Base-by-base conservation (phyloP, 2,888 invertebrate species). In the Ochropleura plecta region DNA sequence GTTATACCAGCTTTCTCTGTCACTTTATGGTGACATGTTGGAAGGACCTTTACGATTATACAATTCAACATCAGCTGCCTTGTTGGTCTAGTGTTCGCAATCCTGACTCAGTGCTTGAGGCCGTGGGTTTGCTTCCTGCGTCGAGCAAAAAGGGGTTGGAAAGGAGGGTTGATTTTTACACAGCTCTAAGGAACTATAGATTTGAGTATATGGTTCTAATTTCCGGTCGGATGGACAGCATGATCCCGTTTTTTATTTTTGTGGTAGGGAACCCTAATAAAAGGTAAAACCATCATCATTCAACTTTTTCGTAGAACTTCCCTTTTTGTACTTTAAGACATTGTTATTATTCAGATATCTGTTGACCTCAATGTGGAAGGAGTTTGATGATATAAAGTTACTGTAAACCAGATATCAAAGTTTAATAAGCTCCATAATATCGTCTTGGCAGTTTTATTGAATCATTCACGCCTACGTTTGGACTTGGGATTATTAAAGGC, bases 1-100 rank as follows among this genome's bases (percentile, higher is more conserved):
- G 59, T 78, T 70, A 66, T 59, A 68, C 18, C 64, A 82, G 79
- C 83, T 83, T 85, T 85, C 79, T 75, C 79, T 67, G 72, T 0
- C 8, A 57, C 67, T 81, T 78, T 74, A 74, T 69, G 46, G 8
- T 0, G 6, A 46, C 55, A 66, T 53, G 44, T 70, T 70, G 59
- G 55, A 40, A 40, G 18, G 59, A 55, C 53, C 48, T 53, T 44
- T 64, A 42, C 59, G 20, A 12, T 81, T 69, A 59, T 51, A 48
- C 18, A 62, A 80, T n/a, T n/a, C n/a, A 64, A 20, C 46, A 51
- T 16, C 10, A 60, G 4, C 10, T 16, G 14, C 14, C 7, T 7
- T 7, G 7, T 30, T 16, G 57, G 16, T 8, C 6, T 6, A 6
- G 6, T 12, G 20, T 18, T 5, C 14, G 5, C 5, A 49, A 14